Conservation (phyloP, 1,140 invertebrate species). For the Zaprionus nigranus region DNA sequence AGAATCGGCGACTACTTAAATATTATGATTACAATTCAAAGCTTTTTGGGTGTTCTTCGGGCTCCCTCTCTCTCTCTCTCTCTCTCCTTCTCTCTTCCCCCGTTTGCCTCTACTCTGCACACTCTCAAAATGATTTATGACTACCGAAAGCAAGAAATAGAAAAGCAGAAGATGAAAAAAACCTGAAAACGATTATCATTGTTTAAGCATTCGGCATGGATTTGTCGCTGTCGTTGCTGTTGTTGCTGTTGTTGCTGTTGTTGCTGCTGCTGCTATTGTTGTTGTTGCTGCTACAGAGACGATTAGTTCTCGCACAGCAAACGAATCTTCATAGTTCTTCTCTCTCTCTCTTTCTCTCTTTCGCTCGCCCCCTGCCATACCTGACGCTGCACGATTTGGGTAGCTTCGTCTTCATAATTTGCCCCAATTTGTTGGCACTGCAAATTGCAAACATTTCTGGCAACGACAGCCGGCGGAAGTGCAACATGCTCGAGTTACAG, state of each 20-base stretch:
- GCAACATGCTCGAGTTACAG: constrained; percentile 77
- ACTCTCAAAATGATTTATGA: constrained; percentile 48
- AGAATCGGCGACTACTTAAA: constrained; percentile 12
- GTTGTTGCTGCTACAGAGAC: constrained; percentile 5
- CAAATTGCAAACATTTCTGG: constrained; percentile 76
- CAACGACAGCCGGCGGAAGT: constrained; percentile 78
- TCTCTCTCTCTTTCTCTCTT: neutral
- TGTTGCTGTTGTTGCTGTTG: neutral
- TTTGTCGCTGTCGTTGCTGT: constrained; percentile 8
- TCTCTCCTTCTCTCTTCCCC: neutral
- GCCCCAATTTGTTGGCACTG: constrained; percentile 80
- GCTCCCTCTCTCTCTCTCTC: neutral
- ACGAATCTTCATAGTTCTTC: constrained; percentile 11
- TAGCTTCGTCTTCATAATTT: constrained; percentile 64
- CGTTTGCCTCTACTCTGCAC: no score
- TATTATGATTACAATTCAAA: constrained; percentile 12
- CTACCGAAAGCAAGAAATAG: constrained; percentile 30
- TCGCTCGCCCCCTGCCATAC: constrained; percentile 16
- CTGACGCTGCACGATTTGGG: constrained; percentile 18
- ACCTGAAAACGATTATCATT: constrained; percentile 55
- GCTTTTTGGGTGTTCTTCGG: constrained; percentile 9
- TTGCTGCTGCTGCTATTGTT: neutral
- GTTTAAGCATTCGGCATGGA: constrained; percentile 42
- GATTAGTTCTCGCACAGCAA: constrained; percentile 26
- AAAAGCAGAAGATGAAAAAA: constrained; percentile 29